These are phyloP conservation scores for Siderastrea siderea DNA, from an alignment of 92 coral and sea anemone species.

Conservation along the genomic window DNA sequence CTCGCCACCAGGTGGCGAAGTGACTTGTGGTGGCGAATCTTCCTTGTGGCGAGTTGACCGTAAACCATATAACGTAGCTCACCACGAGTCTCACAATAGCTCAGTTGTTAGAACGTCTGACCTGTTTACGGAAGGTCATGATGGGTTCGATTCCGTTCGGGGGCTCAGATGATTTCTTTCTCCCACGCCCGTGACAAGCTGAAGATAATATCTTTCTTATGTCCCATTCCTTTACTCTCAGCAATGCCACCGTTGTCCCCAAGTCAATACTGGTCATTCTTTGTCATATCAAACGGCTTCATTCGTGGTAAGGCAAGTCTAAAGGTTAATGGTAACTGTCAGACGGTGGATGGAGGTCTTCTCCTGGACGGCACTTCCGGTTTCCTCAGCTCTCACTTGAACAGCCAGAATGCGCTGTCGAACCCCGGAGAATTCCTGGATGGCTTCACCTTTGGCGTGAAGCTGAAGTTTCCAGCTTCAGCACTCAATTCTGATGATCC, in stretches of 20 bases:
- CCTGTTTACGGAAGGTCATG: too few species aligned
- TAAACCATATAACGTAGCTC: too few species aligned
- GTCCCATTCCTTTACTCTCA: slow-evolving; percentile 6
- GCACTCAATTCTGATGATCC: slow-evolving; percentile 75
- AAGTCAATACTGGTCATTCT: slow-evolving; percentile 88
- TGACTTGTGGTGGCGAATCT: too few species aligned
- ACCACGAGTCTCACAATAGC: neutral
- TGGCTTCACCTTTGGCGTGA: slow-evolving; percentile 89
- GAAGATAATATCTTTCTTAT: neutral
- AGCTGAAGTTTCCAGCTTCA: slow-evolving; percentile 79
- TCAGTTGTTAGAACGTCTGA: too few species aligned
- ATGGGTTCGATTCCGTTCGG: too few species aligned
- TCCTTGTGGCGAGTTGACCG: too few species aligned
- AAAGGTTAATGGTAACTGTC: slow-evolving; percentile 79
- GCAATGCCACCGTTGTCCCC: slow-evolving; percentile 85
- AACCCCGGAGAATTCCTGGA: slow-evolving; percentile 80
- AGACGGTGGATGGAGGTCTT: slow-evolving; percentile 84
- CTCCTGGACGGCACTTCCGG: slow-evolving; percentile 88
- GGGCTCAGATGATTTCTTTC: too few species aligned
- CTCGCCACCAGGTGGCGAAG: too few species aligned
- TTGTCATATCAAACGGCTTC: slow-evolving; percentile 67
- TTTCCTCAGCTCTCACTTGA: slow-evolving; percentile 77
- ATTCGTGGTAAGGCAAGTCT: slow-evolving; percentile 82
- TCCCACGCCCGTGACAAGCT: too few species aligned
- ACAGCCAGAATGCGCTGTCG: slow-evolving; percentile 63